A percentile compares a stretch with the other conserved stretches of the same genome.
Conservation (phyloP, 2,888 invertebrate species). For the Yponomeuta malinellus region DNA sequence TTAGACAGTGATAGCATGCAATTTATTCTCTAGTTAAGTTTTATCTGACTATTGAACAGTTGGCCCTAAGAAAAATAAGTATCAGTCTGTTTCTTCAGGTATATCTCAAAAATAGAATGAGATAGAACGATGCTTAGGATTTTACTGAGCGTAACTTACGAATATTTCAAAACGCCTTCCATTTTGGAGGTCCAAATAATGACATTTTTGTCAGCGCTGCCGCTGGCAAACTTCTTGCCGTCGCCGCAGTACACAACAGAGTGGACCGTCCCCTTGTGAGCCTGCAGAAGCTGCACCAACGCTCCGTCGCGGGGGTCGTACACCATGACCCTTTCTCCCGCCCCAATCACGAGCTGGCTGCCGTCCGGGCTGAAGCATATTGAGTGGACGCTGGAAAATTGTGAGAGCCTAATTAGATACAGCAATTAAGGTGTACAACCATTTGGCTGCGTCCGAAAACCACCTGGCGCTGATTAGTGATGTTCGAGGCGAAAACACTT, state of each 20-base stretch:
- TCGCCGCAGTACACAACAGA: constrained; percentile 94
- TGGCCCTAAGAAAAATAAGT: no score
- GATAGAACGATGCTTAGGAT: neutral
- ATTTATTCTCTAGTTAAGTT: no score
- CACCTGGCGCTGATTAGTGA: no score
- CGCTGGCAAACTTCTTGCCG: constrained; percentile 97
- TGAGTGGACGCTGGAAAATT: constrained; percentile 87
- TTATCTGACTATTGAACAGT: no score
- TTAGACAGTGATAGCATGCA: no score
- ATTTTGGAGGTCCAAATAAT: constrained; percentile 98
- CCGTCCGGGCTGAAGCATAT: constrained; percentile 98
- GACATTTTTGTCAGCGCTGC: constrained; percentile 97
- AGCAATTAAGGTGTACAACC: neutral
- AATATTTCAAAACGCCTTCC: constrained; percentile 96
- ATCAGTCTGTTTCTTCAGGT: no score
- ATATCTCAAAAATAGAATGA: no score
- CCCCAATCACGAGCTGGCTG: constrained; percentile 93
- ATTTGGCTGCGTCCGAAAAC: no score
- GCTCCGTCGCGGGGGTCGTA: constrained; percentile 95
- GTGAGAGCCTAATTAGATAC: neutral
- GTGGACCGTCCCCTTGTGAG: constrained; percentile 96
- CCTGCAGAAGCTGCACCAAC: constrained; percentile 93
- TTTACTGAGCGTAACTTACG: constrained; percentile 75
- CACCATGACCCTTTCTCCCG: constrained; percentile 95
- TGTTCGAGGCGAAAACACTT: no score